Evolutionary conservation across 1,140 invertebrate species (phyloP), one percentile per base, ranked within the genome.

Genomic region (Camponotus floridanus): DNA sequence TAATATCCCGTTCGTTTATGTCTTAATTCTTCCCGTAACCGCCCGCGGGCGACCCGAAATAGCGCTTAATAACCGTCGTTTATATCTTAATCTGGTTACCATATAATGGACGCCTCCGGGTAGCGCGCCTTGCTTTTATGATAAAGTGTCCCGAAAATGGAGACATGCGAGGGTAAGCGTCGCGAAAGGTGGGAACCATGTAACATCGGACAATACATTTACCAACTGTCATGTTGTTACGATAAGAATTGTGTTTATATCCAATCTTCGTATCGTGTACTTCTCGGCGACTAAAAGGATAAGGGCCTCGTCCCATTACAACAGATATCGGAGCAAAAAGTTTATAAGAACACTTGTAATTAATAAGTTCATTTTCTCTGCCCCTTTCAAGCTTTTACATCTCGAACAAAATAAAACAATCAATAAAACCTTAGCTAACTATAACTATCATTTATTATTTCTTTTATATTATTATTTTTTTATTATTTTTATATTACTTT

Each of bases 51-150:
- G 42, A 4, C 42, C 26, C 62, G 26, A 39, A 83, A 74, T 83
- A 74, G 39, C 67, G 51, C 68, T 83, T 74, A 83, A 83, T 74
- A 83, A 74, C 68, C 79, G 36, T 61, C 79, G 79, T 61, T 83
- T 74, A 51, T 74, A 61, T 74, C 79, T 74, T 74, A 83, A 83
- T 74, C 79, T 83, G 68, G 39, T 83, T 83, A 74, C 18, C 68
- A 13, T 4, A 59, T 74, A 83, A 83, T 73, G 31, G 31, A 73
- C 79, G 68, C 79, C 79, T 73, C 36, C 67, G 67, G 79, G 51
- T 73, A 26, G 67, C 55, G 67, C 55, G 36, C 45, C 39, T 59
- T 18, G 68, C 67, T 83, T 62, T 48, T 36, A 62, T 73, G 79
- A 83, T 48, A 83, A 83, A 83, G 55, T 59, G 39, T 62, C n/a